Base-by-base conservation (phyloP, 2,113 vertebrate genomes). In the Theropithecus gelada region DNA sequence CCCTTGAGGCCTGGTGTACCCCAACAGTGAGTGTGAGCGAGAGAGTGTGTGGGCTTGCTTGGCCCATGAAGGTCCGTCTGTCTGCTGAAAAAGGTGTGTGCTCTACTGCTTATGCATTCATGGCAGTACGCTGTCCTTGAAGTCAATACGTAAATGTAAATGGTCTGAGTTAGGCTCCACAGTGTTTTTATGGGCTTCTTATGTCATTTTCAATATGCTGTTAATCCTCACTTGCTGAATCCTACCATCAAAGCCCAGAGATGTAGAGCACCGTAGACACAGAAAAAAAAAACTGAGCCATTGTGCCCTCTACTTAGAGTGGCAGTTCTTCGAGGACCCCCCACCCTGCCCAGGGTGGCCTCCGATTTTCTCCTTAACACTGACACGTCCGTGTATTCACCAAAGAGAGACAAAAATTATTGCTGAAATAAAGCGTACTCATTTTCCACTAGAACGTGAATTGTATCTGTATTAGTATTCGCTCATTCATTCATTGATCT, bases 51-150 rank as follows among this genome's bases (percentile, higher is more conserved):
- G 27, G 61, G 61, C 27, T 14, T 30, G 12, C 27, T 30, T 64
- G 12, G 18, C 59, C 35, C 14, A 6, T 35, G 3, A 12, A 30
- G 64, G 45, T 9, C 13, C 9, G 0, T 3, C 20, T 45, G 30
- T 32, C 48, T 61, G 52, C 38, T 3, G 18, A 52, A 35, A 40
- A 35, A 0, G 35, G 1, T 30, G 23, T 64, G 3, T 7, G 3
- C 27, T 18, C 32, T 5, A 0, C 57, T 16, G 8, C 20, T 25
- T 30, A 5, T 16, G 1, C 0, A 2, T 45, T 18, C 11, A 0
- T 10, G 10, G 32, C 6, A 2, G 35, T 0, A 0, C 13, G n/a
- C 72, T 12, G 55, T 43, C n/a, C 52, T 2, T 20, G 25, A 52
- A 48, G 45, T 6, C 3, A n/a, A 68, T 35, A 27, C 18, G 7